Base-by-base conservation (phyloP, 2,113 vertebrate genomes). In the Vanacampus margaritifer region DNA sequence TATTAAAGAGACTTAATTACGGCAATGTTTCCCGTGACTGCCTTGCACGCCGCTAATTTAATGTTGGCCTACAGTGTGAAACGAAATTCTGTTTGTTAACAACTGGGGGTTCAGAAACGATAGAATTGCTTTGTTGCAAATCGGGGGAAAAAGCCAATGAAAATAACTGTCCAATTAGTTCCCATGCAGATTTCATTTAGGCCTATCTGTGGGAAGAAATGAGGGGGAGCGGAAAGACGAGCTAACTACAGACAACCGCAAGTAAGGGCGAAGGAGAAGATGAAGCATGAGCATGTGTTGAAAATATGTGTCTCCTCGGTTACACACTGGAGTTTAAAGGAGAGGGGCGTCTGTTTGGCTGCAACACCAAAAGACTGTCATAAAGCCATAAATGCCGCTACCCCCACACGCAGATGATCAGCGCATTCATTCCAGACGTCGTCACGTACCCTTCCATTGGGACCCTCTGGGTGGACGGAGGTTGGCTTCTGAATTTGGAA, bases 1-100 rank as follows among this genome's bases (percentile, higher is more conserved):
- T 85, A 91, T 89, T 91, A 91, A 90, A 91, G 59, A 82, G 70
- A 80, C 76, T 88, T 91, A 85, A 87, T 84, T 86, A 32, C 59
- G 11, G 12, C 46, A 65, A 3, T 57, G 74, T 62, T 39, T 73
- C 60, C 12, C 54, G 32, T 69, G n/a, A 46, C 64, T 69, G 73
- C 37, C 62, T 70, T 71, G 36, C 64, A 50, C 21, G 2, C 48
- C 3, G n/a, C 48, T 51, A 23, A 23, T 51, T 51, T 51, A 3
- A 51, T 51, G 10, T 51, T n/a, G n/a, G n/a, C n/a, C n/a, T n/a
- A n/a, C 24, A 36, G 10, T 45, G 32, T 16, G 32, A n/a, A 28
- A 37, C 45, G 23, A 54, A 17, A 17, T 45, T 45, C 14, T 9
- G 37, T 54, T 54, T 21, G 21, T 51, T n/a, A 51, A 51, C 48